Percentiles rank a stretch among this genome's conserved stretches.
Evolutionary conservation across 2,113 vertebrate species (phyloP).

Genomic region (Albula goreensis): DNA sequence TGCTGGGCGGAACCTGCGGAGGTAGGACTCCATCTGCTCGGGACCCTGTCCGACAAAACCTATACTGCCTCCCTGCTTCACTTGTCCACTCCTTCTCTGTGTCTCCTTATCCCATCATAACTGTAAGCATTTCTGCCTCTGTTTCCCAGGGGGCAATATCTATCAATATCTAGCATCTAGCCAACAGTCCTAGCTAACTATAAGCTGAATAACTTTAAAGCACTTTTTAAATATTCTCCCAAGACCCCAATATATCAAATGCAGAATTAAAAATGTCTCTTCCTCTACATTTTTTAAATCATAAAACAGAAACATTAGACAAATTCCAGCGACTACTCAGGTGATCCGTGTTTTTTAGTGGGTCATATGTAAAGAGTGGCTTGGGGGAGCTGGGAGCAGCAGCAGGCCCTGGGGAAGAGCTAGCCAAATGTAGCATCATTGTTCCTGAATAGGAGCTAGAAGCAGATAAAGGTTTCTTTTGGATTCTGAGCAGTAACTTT

Average conservation of each 20-base stretch:
- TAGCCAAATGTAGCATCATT: no score
- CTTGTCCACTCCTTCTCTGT: neutral
- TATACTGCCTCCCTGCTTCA: neutral
- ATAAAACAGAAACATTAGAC: no score
- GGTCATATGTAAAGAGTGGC: no score
- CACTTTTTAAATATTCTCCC: neutral
- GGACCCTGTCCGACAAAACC: neutral
- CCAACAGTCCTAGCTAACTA: neutral
- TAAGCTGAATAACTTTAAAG: neutral
- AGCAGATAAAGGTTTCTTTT: no score
- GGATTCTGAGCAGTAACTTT: no score
- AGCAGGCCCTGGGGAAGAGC: no score
- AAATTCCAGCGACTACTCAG: no score
- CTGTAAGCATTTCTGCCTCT: neutral
- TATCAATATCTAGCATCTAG: neutral
- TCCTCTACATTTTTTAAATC: no score
- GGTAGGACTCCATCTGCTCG: neutral
- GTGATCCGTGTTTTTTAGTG: no score
- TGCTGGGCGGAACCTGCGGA: neutral
- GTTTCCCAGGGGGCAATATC: neutral
- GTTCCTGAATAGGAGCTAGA: no score
- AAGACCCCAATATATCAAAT: neutral
- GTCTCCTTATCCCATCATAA: neutral
- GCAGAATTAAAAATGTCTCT: neutral
- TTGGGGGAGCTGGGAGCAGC: no score